These are phyloP conservation scores for Philypnodon macrostomus DNA, from an alignment of 2,797 vertebrate genomes.

Conservation along the genomic window DNA sequence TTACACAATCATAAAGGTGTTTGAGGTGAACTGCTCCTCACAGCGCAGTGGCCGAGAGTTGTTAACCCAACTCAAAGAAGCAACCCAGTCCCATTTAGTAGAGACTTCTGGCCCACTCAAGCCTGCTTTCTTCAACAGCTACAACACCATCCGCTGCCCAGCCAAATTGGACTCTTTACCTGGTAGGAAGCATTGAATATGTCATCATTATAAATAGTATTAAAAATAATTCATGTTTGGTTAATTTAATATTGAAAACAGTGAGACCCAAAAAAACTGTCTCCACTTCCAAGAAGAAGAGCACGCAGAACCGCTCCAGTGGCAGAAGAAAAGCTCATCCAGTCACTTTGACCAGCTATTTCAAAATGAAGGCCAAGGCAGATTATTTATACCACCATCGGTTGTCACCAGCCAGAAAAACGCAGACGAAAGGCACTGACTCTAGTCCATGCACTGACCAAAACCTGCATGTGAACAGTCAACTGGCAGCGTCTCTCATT, in stretches of 20 bases:
- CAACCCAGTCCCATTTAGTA: constrained; percentile 94
- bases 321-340: constrained; percentile 50
- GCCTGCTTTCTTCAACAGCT: constrained; percentile 84
- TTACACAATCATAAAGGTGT: constrained; percentile 73
- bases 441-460: constrained; percentile 8
- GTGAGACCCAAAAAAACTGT: constrained; percentile 70
- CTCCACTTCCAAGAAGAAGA: constrained; percentile 74
- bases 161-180: constrained; percentile 64
- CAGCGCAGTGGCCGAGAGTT: constrained; percentile 87
- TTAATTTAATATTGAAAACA: constrained; percentile 74
- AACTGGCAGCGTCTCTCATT: constrained; percentile 87
- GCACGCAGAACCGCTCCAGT: constrained; percentile 42
- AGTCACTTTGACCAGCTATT: constrained; percentile 80
- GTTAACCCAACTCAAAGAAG: constrained; percentile 90
- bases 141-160: constrained; percentile 34
- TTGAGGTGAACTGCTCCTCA: constrained; percentile 95
- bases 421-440: constrained; percentile 35
- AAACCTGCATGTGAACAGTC: constrained; percentile 63
- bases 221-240: constrained; percentile 1
- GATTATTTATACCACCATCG: constrained; percentile 47
- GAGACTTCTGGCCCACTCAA: constrained; percentile 82
- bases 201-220: neutral
- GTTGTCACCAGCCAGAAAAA: constrained; percentile 10
- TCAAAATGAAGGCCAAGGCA: constrained; percentile 77
- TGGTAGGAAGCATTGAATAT: constrained; percentile 65